Conservation (phyloP, 2,888 invertebrate genomes). For the Thymelicus lineola region DNA sequence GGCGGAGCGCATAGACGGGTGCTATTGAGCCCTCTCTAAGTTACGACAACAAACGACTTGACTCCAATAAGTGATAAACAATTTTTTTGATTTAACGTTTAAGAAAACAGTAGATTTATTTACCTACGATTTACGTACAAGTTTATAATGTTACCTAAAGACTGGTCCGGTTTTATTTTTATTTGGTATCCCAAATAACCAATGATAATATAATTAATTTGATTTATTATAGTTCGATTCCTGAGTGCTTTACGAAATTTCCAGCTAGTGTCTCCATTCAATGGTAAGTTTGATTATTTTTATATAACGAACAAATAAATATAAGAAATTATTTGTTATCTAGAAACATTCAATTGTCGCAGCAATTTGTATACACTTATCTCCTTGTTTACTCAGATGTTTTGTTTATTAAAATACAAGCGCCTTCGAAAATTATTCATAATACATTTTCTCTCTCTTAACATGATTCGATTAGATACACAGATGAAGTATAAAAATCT, state of each 20-base stretch:
- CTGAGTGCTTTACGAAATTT: constrained; percentile 1
- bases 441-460: background rate
- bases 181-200: no score
- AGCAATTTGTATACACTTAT: background rate
- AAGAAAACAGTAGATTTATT: background rate
- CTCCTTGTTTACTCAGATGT: background rate
- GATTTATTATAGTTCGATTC: background rate
- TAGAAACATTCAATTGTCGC: background rate
- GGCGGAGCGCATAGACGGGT: background rate
- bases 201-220: background rate
- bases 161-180: no score
- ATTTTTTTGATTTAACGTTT: background rate
- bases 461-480: background rate
- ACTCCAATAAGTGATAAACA: constrained; percentile 3
- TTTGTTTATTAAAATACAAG: background rate
- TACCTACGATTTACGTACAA: no score
- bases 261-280: background rate
- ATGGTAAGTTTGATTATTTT: constrained; percentile 14
- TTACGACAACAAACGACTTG: constrained; percentile 22
- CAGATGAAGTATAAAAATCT: background rate
- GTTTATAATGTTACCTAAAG: no score
- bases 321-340: background rate
- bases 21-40: background rate
- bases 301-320: background rate
- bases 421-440: background rate